Evolutionary conservation across 2,888 invertebrate genomes (phyloP), one percentile per base, ranked within the genome.

Genomic region (Linyphia triangularis): DNA sequence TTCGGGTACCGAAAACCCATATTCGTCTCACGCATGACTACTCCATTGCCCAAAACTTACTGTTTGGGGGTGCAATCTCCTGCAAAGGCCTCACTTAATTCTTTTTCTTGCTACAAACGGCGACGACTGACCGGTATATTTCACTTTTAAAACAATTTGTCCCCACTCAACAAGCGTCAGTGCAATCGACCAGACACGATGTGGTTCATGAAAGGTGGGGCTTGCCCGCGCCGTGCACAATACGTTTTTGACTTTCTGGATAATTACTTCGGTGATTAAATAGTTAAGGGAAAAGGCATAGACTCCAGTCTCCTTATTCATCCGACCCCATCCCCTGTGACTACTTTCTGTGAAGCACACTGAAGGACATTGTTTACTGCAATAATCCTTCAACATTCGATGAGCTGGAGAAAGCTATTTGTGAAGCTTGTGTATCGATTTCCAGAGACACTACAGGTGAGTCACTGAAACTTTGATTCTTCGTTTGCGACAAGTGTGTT

Each of bases 201-300:
- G 26, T 78, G 63, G 40, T 40, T 78, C 65, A 78, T 59, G 28
- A 28, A 75, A 33, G 37, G 61, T 75, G 30, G 67, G 65, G 30
- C 28, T 28, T 30, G 13, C 40, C 30, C 65, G 51, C 65, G 67
- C 28, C 40, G 28, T 43, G 65, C 40, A 78, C 28, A 43, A 43
- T n/a, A 43, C 24, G 43, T n/a, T n/a, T n/a, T n/a, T n/a, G n/a
- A n/a, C n/a, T n/a, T 78, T 78, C 43, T 63, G 2, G 40, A 78
- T 1, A 43, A 78, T 65, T 65, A 37, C 28, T 63, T 78, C 28
- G n/a, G 24, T 30, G 37, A 37, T 37, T 33, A 37, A 77, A 65
- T 19, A 78, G 1, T 78, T 65, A 78, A 24, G n/a, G 40, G 24
- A 37, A 40, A 59, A 77, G 37, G 40, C 37, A 77, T 63, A n/a